Conservation (phyloP, 2,888 invertebrate species). For the Agrenia bidenticulata region DNA sequence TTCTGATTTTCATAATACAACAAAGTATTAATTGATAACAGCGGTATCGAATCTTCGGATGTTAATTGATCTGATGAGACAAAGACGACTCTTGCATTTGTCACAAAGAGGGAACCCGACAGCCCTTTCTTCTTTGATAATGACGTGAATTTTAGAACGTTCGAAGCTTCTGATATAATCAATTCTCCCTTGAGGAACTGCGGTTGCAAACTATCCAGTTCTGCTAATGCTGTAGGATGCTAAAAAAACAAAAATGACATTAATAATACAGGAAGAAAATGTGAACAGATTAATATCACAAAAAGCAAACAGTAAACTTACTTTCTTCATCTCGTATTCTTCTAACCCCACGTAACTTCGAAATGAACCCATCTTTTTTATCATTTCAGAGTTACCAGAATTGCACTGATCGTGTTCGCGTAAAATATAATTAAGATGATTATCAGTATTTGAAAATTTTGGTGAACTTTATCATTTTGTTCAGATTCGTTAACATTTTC, state of each 20-base stretch:
- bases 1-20: constrained; percentile 45
- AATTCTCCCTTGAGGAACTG: constrained; percentile 69
- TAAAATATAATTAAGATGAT: no score
- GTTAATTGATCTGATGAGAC: constrained; percentile 65
- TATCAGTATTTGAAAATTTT: no score
- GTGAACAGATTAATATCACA: no score
- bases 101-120: constrained; percentile 81
- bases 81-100: constrained; percentile 90
- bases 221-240: constrained; percentile 38
- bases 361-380: constrained; percentile 50
- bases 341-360: constrained; percentile 49
- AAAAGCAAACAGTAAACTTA: not conserved
- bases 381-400: no score
- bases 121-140: constrained; percentile 77
- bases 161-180: constrained; percentile 75
- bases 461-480: no score
- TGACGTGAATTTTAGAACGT: constrained; percentile 79
- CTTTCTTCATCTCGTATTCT: constrained; percentile 51
- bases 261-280: no score
- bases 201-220: constrained; percentile 38
- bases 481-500: no score
- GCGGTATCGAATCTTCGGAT: constrained; percentile 44
- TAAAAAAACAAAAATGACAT: no score
- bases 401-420: no score
- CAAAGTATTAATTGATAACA: constrained; percentile 45